Conservation (phyloP, 2,888 invertebrate species). For the Sphaerophoria taeniata region DNA sequence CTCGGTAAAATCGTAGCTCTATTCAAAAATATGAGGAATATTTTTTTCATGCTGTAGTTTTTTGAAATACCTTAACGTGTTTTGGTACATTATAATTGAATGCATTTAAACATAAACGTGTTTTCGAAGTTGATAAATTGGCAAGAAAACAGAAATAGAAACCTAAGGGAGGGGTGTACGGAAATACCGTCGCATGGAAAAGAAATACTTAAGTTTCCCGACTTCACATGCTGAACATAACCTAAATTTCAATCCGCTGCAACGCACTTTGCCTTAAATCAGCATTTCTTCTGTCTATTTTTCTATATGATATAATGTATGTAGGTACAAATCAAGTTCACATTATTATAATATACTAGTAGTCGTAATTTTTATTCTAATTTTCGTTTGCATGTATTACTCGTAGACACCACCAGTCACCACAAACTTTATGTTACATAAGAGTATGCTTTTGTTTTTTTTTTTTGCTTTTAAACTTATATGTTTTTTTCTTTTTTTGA, state of each 20-base stretch:
- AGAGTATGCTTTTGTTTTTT: conserved; percentile 35
- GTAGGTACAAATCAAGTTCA: conserved; percentile 60
- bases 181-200: too few species aligned
- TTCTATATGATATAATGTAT: conserved; percentile 23
- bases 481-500: conserved; percentile 61
- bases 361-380: conserved; percentile 49
- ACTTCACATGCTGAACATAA: not conserved
- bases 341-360: conserved; percentile 50
- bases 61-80: too few species aligned
- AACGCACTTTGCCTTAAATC: conserved; percentile 26
- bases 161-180: not conserved
- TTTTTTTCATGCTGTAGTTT: too few species aligned
- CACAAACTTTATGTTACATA: conserved; percentile 63
- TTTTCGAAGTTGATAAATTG: not conserved
- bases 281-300: conserved; percentile 44
- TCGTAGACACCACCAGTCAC: conserved; percentile 68
- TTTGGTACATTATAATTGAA: too few species aligned
- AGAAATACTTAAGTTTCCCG: not conserved
- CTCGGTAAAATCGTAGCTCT: too few species aligned
- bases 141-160: not conserved
- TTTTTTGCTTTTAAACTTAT: conserved; percentile 55
- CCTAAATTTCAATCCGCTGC: not conserved
- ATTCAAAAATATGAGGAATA: too few species aligned
- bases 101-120: too few species aligned
- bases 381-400: conserved; percentile 60